Percentiles rank a stretch among this genome's conserved stretches.
phyloP scores from a whole-genome alignment of 2,888 invertebrate genomes.

The Pseudanteris insignis region DNA sequence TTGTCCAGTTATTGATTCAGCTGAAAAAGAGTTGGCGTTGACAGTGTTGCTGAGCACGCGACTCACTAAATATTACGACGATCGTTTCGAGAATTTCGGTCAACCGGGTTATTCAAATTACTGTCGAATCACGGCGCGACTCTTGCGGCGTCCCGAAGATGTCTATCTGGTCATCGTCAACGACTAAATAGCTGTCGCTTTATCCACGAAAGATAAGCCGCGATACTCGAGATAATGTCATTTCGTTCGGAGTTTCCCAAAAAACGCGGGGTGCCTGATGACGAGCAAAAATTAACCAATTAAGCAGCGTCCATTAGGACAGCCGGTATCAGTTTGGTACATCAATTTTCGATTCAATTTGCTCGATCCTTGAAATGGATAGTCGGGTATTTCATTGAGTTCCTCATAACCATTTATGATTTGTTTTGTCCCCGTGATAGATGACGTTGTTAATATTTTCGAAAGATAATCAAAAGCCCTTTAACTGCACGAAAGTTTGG shows the following conservation, averaged over 20 bases:
- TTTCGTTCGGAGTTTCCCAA: conserved; percentile 12
- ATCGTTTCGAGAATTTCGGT: conserved; percentile 20
- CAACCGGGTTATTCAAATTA: conserved; percentile 6
- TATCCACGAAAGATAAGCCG: conserved; percentile 13
- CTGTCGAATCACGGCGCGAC: too few relatives aligned
- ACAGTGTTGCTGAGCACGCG: conserved; percentile 29
- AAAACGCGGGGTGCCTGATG: conserved; percentile 18
- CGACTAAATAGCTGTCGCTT: conserved; percentile 25
- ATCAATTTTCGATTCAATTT: background rate
- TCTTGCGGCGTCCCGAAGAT: conserved; percentile 7
- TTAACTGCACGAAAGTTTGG: too few relatives aligned
- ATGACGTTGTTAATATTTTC: too few relatives aligned
- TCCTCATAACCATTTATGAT: too few relatives aligned
- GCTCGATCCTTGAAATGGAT: background rate
- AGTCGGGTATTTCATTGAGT: too few relatives aligned
- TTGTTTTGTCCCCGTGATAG: too few relatives aligned
- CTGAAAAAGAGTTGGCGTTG: conserved; percentile 29
- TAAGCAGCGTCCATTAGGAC: too few relatives aligned
- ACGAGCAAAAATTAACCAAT: conserved; percentile 8
- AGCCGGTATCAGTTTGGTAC: background rate
- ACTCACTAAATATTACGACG: conserved; percentile 23
- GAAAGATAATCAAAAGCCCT: too few relatives aligned
- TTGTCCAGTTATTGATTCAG: conserved; percentile 24
- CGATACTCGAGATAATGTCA: conserved; percentile 19
- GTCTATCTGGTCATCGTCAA: conserved; percentile 26